phyloP scores from a whole-genome alignment of 2,113 vertebrate species.

The Chionis minor region DNA sequence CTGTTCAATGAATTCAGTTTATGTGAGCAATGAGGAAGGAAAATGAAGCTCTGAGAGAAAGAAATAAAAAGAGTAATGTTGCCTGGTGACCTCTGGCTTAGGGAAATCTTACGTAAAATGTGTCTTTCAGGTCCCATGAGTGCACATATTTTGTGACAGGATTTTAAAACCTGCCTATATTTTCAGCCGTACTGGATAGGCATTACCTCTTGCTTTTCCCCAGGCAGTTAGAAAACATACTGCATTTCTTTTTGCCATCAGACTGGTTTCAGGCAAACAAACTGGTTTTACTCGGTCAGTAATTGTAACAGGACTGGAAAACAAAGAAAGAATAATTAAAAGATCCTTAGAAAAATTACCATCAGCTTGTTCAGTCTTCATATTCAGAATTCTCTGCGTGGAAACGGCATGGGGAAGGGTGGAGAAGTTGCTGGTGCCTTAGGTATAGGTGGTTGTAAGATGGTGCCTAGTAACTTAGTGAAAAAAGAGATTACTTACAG shows the following conservation, averaged over 20 bases:
- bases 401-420: background rate
- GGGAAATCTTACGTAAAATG: background rate
- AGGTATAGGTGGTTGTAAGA: background rate
- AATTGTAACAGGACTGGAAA: slow-evolving; percentile 81
- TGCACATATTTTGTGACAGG: background rate
- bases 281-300: slow-evolving; percentile 81
- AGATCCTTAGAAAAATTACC: background rate
- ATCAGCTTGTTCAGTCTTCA: background rate
- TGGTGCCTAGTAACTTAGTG: background rate
- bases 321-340: background rate
- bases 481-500: background rate
- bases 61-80: background rate
- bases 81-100: background rate
- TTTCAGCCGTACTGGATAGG: fast-evolving
- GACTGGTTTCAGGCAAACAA: slow-evolving; percentile 82
- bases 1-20: background rate
- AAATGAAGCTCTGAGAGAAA: background rate
- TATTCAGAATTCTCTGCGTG: background rate
- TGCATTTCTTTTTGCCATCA: slow-evolving; percentile 75
- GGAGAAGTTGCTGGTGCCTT: background rate
- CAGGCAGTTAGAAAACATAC: slow-evolving; percentile 89
- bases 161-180: background rate
- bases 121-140: background rate
- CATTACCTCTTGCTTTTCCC: slow-evolving; percentile 86
- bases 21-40: background rate